phyloP scores from a whole-genome alignment of 2,113 vertebrate species.

The Neoarius graeffei region DNA sequence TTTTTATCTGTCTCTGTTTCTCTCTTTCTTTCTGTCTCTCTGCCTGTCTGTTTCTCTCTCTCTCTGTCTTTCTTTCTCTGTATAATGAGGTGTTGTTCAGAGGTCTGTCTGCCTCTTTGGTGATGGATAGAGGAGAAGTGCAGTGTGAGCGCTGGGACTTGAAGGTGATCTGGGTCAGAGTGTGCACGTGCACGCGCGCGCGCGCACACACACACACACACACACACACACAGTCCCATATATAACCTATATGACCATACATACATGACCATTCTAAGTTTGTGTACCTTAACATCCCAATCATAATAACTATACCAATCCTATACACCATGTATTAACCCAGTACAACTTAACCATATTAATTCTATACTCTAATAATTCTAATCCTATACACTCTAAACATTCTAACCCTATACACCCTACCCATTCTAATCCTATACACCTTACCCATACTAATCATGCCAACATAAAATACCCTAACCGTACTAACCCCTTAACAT shows the following conservation, averaged over 20 bases:
- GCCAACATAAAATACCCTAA: background rate
- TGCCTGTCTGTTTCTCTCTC: background rate
- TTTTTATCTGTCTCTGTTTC: background rate
- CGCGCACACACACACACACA: constrained; percentile 7
- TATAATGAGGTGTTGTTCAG: constrained; percentile 84
- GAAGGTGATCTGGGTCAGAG: constrained; percentile 75
- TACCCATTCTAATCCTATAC: background rate
- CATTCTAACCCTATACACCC: background rate
- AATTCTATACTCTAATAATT: too few species aligned
- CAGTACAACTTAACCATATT: background rate
- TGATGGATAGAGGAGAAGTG: constrained; percentile 86
- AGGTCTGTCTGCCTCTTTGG: constrained; percentile 82
- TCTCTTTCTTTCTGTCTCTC: background rate
- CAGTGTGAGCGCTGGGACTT: constrained; percentile 78
- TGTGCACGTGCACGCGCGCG: background rate
- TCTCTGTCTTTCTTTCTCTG: background rate
- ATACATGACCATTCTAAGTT: background rate
- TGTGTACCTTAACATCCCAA: background rate
- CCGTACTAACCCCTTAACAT: background rate
- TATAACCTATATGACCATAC: background rate
- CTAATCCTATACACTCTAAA: background rate
- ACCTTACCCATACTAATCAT: background rate
- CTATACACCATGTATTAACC: background rate
- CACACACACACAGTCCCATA: background rate
- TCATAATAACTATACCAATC: background rate